These are phyloP conservation scores for Todus mexicanus DNA, from an alignment of 2,797 vertebrate species.

Conservation along the genomic window DNA sequence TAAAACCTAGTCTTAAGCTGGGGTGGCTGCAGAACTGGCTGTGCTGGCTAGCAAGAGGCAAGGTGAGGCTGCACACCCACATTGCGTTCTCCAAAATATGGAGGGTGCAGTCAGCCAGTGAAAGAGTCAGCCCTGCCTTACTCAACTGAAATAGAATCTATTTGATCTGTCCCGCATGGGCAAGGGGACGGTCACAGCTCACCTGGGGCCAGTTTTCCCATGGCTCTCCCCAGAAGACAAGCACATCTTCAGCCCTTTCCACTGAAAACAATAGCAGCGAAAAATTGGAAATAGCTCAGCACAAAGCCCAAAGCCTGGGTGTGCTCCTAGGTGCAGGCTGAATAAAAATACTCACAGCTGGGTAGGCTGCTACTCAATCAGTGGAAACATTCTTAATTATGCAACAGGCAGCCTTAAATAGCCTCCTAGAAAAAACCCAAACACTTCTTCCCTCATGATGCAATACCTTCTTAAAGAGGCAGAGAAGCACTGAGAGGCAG, in stretches of 20 bases:
- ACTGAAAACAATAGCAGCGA: neutral
- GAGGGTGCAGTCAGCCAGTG: neutral
- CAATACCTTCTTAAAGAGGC: neutral
- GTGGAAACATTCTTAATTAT: constrained; percentile 12
- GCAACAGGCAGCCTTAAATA: constrained; percentile 23
- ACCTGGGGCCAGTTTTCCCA: neutral
- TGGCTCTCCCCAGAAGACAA: neutral
- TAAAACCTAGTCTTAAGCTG: neutral
- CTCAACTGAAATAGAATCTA: neutral
- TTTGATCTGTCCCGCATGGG: rapidly evolving
- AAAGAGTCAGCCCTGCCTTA: neutral
- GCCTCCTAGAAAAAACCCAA: neutral
- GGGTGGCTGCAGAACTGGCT: neutral
- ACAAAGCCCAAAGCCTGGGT: neutral
- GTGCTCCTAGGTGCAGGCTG: neutral
- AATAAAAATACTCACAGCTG: neutral
- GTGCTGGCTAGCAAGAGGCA: neutral
- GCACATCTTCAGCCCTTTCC: neutral
- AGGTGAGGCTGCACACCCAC: neutral
- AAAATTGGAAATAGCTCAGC: neutral
- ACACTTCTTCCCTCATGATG: neutral
- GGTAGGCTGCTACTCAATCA: neutral
- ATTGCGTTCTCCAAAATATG: rapidly evolving
- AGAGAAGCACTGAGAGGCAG: neutral
- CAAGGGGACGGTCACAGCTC: rapidly evolving